phyloP scores from a whole-genome alignment of 2,888 invertebrate species.

The Pasiphila rectangulata region DNA sequence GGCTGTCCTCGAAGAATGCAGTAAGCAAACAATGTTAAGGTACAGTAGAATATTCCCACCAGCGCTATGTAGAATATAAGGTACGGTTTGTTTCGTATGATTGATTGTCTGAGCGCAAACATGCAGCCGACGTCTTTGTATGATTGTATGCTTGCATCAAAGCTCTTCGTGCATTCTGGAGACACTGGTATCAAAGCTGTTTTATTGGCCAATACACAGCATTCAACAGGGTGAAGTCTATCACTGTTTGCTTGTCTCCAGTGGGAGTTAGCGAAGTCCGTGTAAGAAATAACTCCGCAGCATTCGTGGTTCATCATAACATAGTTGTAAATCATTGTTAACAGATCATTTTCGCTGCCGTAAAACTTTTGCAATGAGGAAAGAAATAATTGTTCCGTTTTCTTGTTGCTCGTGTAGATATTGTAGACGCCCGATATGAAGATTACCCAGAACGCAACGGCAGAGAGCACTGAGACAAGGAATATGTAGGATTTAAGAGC shows the following conservation, averaged over 20 bases:
- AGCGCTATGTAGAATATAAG: slow-evolving; percentile 54
- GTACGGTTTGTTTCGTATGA: slow-evolving; percentile 48
- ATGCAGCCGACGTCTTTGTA: slow-evolving; percentile 57
- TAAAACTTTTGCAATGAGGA: slow-evolving; percentile 49
- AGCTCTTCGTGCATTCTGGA: slow-evolving; percentile 46
- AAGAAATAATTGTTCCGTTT: slow-evolving; percentile 45
- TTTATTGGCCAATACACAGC: slow-evolving; percentile 56
- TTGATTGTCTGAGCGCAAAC: slow-evolving; percentile 45
- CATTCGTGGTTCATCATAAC: slow-evolving; percentile 65
- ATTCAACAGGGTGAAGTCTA: slow-evolving; percentile 57
- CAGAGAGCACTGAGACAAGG: slow-evolving; percentile 51
- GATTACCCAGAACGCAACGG: slow-evolving; percentile 57
- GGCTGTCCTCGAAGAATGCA: slow-evolving; percentile 62
- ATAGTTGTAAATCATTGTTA: slow-evolving; percentile 58
- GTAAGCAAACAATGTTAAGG: slow-evolving; percentile 57
- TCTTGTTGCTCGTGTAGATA: slow-evolving; percentile 56
- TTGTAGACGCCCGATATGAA: slow-evolving; percentile 63
- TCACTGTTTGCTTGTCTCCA: slow-evolving; percentile 53
- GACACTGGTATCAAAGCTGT: slow-evolving; percentile 49
- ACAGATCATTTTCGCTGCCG: slow-evolving; percentile 60
- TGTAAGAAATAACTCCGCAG: slow-evolving; percentile 57
- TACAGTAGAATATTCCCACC: slow-evolving; percentile 40
- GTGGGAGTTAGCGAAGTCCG: slow-evolving; percentile 54
- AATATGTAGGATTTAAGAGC: slow-evolving; percentile 66
- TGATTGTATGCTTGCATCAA: slow-evolving; percentile 36